These are phyloP conservation scores for Rhynchonema sp. DNA, from an alignment of 2,888 invertebrate species.

Conservation along the genomic window DNA sequence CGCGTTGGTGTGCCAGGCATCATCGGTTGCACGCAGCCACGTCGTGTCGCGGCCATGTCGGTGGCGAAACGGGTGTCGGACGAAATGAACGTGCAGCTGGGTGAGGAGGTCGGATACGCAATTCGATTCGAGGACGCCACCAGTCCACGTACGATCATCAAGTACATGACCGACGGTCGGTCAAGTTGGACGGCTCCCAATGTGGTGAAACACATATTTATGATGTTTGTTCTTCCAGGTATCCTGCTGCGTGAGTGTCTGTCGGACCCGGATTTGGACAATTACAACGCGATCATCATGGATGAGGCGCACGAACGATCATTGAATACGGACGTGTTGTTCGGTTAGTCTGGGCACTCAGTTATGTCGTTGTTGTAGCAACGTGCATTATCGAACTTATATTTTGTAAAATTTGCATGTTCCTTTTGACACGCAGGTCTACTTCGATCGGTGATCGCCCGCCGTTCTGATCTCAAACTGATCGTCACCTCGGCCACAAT, in stretches of 20 bases:
- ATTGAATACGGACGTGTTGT: constrained; percentile 88
- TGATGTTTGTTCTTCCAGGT: constrained; percentile 39
- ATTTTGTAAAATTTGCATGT: not conserved
- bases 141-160: constrained; percentile 34
- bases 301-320: constrained; percentile 98
- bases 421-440: constrained; percentile 6
- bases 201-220: no score
- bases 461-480: constrained; percentile 63
- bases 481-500: constrained; percentile 99
- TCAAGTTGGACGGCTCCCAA: no score
- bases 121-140: constrained; percentile 99
- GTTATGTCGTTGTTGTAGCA: not conserved
- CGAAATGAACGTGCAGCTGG: constrained; percentile 76
- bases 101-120: constrained; percentile 79
- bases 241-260: constrained; percentile 86
- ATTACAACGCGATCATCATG: constrained; percentile 95
- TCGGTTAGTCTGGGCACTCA: constrained; percentile 41
- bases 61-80: constrained; percentile 96
- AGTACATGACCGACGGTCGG: constrained; percentile 37
- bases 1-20: constrained; percentile 38
- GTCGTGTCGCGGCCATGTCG: constrained; percentile 91
- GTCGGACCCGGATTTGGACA: constrained; percentile 81
- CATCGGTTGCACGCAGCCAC: constrained; percentile 93
- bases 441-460: constrained; percentile 48
- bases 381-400: not conserved